Evolutionary conservation across 2,888 invertebrate species (phyloP), one percentile per base, ranked within the genome.

Genomic region (Alviniconcha strummeri): DNA sequence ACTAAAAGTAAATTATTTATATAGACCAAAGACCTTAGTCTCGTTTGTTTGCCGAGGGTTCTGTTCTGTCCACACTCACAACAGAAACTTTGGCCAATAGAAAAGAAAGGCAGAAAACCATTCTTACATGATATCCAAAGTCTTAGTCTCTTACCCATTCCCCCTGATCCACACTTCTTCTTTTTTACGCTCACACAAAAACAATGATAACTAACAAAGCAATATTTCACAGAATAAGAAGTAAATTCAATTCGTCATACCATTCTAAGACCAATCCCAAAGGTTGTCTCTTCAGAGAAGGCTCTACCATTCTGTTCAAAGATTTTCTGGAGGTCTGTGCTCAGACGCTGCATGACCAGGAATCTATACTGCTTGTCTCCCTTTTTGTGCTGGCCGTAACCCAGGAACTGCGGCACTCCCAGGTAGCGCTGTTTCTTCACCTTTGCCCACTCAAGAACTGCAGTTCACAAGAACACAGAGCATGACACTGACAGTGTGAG

Each of bases 311-410:
- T 85, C 52, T 95, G 94, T 86, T 96, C 95, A 84, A 98, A 96
- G 69, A 98, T 94, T 93, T 97, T 97, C 90, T 98, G 94, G 75
- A 99, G 94, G 93, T 98, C 98, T 84, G 96, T 95, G 87, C 97
- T 97, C 93, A 97, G 99, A 86, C 97, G 96, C 6, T 98, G 97
- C 92, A 99, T 95, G n/a, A 99, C 97, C 88, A 99, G 95, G 94
- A 99, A 99, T 84, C 99, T 95, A 92, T 97, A 98, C 89, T 96
- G 96, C 71, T 96, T 86, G 54, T 95, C 96, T n/a, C 96, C 95
- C 89, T 95, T 96, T 83, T 95, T 95, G 92, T 98, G 97, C 7
- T 97, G 97, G 1, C 99, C 99, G 81, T 96, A 97, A 15, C 97
- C 97, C 84, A 98, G 96, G 92, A 97, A 98, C 84, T 96, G 95